Base-by-base conservation (phyloP, 2,888 invertebrate species). In the Aphidoletes aphidimyza region DNA sequence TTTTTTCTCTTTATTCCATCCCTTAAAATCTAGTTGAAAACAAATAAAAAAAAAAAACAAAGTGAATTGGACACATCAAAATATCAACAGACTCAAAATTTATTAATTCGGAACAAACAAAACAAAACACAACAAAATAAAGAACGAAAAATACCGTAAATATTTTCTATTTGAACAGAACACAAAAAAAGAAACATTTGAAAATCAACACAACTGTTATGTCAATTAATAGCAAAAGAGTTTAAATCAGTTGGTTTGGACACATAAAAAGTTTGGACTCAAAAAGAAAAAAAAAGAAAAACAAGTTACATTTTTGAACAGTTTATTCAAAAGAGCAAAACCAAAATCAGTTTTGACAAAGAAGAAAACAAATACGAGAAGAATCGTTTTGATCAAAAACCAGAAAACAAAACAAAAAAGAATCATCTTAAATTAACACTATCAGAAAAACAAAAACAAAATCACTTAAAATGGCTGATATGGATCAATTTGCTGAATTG, bases 401-500 rank as follows among this genome's bases (percentile, higher is more conserved):
- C 6, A 83, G 45, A 22, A 37, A 47, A 83, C 1, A 39, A 83
- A 83, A 42, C n/a, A 30, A 42, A 42, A 83, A 42, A 83, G 22
- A 42, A 39, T 37, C 22, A 42, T 83, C 8, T 42, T 83, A 14
- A 83, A 83, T 83, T 37, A 19, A n/a, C 39, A 54, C n/a, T 5
- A 54, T n/a, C n/a, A 54, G 1, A 54, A 2, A n/a, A 26, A 69
- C 30, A 1, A 69, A 69, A 69, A 22, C 2, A 69, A 69, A 37
- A 37, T 81, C 83, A 83, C 39, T 83, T 11, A 69, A 69, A 14
- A 88, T 90, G 87, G 90, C 90, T 87, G 89, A 90, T 88, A 88
- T 90, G 88, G 90, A 93, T 89, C 94, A 94, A 89, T 94, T 94
- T 90, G 93, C 93, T 89, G 94, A 94, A 88, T 91, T 93, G 88